Base-by-base conservation (phyloP, 2,113 vertebrate species). In the Phaethornis superciliosus region DNA sequence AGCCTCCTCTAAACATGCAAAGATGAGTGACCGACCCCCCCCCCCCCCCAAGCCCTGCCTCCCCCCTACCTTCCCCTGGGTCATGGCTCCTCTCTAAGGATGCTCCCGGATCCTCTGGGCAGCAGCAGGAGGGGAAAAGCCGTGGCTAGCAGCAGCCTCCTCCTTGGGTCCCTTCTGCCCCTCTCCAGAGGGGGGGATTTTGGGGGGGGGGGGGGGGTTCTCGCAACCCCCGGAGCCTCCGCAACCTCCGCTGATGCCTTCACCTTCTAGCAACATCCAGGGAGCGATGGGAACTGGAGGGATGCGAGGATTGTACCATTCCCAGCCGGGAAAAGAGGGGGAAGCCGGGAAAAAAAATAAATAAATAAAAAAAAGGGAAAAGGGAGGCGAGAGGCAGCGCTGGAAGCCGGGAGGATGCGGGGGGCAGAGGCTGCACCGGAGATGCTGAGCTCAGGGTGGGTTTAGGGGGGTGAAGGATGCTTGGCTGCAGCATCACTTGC, bases 41-140 rank as follows among this genome's bases (percentile, higher is more conserved):
- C 16, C n/a, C n/a, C n/a, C n/a, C n/a, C n/a, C n/a, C n/a, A n/a
- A 13, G 8, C 49, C 1, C 28, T 37, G 37, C 59, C 30, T 52
- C 81, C 85, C 80, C 81, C 95, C 92, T 98, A 99, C 99, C 99
- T 99, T 99, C 90, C 98, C 98, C 97, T 99, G 98, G 82, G 98
- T 99, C 99, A 99, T 99, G 97, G 79, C 98, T 97, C 54, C 64
- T 62, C 69, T 7, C 40, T 9, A 13, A 18, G 28, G 60, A 42
- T 56, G 58, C 84, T 95, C 55, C 74, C 8, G 15, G 56, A 10
- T 51, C 64, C 70, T 3, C 7, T 1, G 14, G 7, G 44, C n/a
- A 4, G 52, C 72, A 2, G 54, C 33, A 7, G 74, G 12, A 14
- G 26, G 30, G 64, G 30, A 12, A 5, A 12, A 26, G 10, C 32